Evolutionary conservation across 2,113 vertebrate genomes (phyloP), one percentile per base, ranked within the genome.

Genomic region (Phoenicopterus ruber): DNA sequence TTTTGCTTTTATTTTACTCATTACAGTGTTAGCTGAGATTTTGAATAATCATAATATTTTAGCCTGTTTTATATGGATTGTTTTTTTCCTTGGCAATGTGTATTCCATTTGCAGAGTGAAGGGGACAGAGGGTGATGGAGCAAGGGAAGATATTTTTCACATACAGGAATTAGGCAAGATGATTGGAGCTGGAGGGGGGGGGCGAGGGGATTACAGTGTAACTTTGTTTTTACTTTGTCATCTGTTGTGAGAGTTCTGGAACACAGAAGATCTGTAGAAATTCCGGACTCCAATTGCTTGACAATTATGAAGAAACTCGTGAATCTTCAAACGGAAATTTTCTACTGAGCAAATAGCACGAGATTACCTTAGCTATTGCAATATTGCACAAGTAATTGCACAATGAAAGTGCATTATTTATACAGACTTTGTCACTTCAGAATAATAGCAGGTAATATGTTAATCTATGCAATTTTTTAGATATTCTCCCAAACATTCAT

Each of bases 361-460:
- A 81, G 82, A 86, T 92, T 80, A 63, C 71, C n/a, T 91, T 95
- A 86, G 57, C 59, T 90, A 20, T 81, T 92, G 88, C 88, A 86
- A 32, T 93, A 88, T 94, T 95, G 90, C 94, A 92, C 47, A 95
- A 92, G 50, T 95, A 94, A 78, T 96, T 97, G 93, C 96, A 88
- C 82, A 96, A 92, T 88, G 38, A 63, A 92, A 83, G 79, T 58
- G 83, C 47, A 13, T 94, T 94, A 82, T 92, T 90, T 88, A 42
- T 93, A 73, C 42, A 86, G 88, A 83, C 72, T 91, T 95, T 25
- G 49, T 72, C 25, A 72, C 36, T 93, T 93, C 40, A 78, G 47
- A 88, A 88, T 92, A 96, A 83, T 78, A 82, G n/a, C 70, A 69
- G 28, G 54, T 82, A 79, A 57, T 88, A 74, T 16, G 62, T 86